phyloP scores from a whole-genome alignment of 2,888 invertebrate genomes.

The Andricus quercusramuli region DNA sequence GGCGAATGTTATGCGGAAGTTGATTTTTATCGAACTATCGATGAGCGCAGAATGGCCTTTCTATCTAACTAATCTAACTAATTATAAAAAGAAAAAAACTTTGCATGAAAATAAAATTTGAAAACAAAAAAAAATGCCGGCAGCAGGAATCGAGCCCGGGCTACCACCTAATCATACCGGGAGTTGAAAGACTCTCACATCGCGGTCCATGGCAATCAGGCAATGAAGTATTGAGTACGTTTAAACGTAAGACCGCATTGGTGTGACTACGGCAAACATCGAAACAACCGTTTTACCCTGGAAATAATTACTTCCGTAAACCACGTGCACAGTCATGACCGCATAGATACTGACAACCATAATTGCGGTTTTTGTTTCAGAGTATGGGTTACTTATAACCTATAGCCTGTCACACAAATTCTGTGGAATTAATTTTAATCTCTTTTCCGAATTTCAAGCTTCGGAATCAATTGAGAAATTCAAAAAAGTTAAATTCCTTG shows the following conservation, averaged over 20 bases:
- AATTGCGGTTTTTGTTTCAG: conserved; percentile 20
- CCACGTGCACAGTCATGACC: conserved; percentile 19
- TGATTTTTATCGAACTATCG: conserved; percentile 1
- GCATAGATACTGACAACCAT: not conserved
- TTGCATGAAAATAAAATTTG: too few species aligned
- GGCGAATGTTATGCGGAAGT: conserved; percentile 24
- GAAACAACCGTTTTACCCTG: conserved; percentile 16
- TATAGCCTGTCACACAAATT: not conserved
- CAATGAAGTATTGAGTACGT: conserved; percentile 4
- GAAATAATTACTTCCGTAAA: conserved; percentile 33
- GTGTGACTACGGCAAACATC: not conserved
- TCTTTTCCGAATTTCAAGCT: too few species aligned
- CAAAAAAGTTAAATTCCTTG: too few species aligned
- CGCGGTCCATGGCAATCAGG: too few species aligned
- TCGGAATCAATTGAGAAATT: too few species aligned
- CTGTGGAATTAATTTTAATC: not conserved
- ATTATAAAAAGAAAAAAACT: too few species aligned
- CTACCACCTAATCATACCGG: too few species aligned
- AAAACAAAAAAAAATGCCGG: too few species aligned
- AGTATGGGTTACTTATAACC: too few species aligned
- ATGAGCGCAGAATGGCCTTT: not conserved
- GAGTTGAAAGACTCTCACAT: too few species aligned
- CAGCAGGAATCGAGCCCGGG: too few species aligned
- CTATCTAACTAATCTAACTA: not conserved
- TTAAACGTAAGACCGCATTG: conserved; percentile 26